Evolutionary conservation across 2,113 vertebrate species (phyloP).

Genomic region (Pygoscelis adeliae): DNA sequence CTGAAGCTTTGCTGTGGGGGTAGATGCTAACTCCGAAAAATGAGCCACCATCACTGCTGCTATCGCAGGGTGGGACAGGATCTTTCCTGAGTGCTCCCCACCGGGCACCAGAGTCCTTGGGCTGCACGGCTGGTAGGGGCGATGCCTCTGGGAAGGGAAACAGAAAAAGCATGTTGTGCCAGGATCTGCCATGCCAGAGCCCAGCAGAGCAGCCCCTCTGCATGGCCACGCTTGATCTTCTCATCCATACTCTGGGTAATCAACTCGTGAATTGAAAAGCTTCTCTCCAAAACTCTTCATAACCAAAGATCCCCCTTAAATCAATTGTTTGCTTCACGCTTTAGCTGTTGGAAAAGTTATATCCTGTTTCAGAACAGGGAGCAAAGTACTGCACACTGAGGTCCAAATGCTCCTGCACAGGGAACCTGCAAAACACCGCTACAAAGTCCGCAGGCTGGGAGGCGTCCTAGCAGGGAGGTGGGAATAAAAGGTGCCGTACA

Average conservation of each 20-base stretch:
- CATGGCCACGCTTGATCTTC: background rate
- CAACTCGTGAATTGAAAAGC: background rate
- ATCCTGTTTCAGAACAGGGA: background rate
- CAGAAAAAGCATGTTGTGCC: background rate
- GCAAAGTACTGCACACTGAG: background rate
- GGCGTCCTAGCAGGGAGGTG: background rate
- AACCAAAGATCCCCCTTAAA: background rate
- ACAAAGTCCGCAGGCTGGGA: background rate
- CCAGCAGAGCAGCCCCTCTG: background rate
- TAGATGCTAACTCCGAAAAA: background rate
- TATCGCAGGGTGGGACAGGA: rapidly evolving
- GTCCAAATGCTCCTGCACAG: background rate
- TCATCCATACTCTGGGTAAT: background rate
- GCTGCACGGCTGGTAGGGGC: background rate
- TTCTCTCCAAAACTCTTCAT: background rate
- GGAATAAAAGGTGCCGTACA: background rate
- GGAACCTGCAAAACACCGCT: background rate
- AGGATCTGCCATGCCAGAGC: background rate
- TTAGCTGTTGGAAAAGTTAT: background rate
- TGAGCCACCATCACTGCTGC: background rate
- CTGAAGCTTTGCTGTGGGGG: background rate
- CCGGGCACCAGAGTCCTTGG: background rate
- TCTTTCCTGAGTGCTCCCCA: background rate
- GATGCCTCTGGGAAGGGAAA: background rate
- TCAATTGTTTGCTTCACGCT: background rate